Conservation (phyloP, 2,888 invertebrate genomes). For the Lydus trimaculatus region DNA sequence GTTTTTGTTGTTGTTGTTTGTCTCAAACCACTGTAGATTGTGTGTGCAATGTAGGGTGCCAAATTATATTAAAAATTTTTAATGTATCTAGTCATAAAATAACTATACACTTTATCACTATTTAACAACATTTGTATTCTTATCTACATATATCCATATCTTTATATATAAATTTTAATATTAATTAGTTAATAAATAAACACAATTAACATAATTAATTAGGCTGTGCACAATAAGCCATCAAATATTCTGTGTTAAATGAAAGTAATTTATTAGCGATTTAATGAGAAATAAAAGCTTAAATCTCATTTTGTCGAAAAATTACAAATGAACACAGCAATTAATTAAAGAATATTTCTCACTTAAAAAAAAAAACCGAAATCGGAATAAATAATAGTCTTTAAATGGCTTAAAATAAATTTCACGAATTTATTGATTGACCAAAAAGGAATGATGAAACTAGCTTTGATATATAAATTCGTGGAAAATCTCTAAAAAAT, state of each 20-base stretch:
- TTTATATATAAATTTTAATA: not conserved
- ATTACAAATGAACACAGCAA: not conserved
- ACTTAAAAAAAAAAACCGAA: not conserved
- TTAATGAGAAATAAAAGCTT: not conserved
- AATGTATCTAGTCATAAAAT: not conserved
- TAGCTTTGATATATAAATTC: not conserved
- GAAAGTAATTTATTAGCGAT: not conserved
- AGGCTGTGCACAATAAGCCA: constrained; percentile 31
- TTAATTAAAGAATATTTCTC: not conserved
- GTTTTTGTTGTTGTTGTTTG: too few species aligned
- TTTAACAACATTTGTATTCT: not conserved
- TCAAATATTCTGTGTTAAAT: constrained; percentile 32
- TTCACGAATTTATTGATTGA: not conserved
- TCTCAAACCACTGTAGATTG: not conserved
- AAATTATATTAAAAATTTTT: not conserved
- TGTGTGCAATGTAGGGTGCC: constrained; percentile 3
- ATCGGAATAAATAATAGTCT: too few species aligned
- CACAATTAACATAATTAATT: not conserved
- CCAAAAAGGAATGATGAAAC: not conserved
- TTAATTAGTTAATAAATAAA: not conserved
- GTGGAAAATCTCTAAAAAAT: not conserved
- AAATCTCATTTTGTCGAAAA: not conserved
- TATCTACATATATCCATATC: not conserved
- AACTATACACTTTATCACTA: not conserved
- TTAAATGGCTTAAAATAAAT: too few species aligned